A percentile compares a stretch with the other conserved stretches of the same genome.
Evolutionary conservation across 2,797 vertebrate species (phyloP).

Genomic region (Megaceryle alcyon): DNA sequence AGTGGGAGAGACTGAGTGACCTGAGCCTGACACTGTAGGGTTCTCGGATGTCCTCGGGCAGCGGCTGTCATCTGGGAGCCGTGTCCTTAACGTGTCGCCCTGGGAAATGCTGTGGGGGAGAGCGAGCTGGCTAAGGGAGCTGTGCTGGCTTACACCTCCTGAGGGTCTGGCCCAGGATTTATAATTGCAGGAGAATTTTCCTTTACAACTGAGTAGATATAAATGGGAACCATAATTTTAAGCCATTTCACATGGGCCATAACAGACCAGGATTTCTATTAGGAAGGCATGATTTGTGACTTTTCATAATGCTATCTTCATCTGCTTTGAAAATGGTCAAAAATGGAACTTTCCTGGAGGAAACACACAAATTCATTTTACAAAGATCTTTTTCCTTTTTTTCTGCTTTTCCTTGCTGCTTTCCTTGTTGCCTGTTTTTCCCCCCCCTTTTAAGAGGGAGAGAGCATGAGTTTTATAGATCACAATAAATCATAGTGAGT

Average conservation of each 20-base stretch:
- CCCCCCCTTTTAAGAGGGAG: neutral
- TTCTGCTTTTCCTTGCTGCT: too few species aligned
- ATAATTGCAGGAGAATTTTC: neutral
- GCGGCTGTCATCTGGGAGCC: rapidly evolving
- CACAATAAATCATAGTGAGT: constrained; percentile 27
- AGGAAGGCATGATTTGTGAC: neutral
- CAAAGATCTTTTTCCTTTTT: neutral
- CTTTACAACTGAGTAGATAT: neutral
- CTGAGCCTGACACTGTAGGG: rapidly evolving
- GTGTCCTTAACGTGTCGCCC: neutral
- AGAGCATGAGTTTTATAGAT: neutral
- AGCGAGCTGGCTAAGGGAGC: neutral
- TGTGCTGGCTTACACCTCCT: neutral
- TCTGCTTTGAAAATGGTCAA: constrained; percentile 20
- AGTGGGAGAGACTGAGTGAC: neutral
- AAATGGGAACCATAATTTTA: neutral
- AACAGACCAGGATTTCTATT: neutral
- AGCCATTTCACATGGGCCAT: neutral
- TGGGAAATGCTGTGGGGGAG: neutral
- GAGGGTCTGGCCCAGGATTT: neutral
- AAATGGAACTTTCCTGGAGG: neutral
- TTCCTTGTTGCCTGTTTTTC: too few species aligned
- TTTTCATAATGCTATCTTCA: neutral
- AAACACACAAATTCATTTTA: neutral
- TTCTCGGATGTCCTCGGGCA: rapidly evolving